A percentile compares a stretch with the other conserved stretches of the same genome.
These are phyloP conservation scores for Helicoverpa zea DNA, from an alignment of 1,140 invertebrate genomes.

Conservation along the genomic window DNA sequence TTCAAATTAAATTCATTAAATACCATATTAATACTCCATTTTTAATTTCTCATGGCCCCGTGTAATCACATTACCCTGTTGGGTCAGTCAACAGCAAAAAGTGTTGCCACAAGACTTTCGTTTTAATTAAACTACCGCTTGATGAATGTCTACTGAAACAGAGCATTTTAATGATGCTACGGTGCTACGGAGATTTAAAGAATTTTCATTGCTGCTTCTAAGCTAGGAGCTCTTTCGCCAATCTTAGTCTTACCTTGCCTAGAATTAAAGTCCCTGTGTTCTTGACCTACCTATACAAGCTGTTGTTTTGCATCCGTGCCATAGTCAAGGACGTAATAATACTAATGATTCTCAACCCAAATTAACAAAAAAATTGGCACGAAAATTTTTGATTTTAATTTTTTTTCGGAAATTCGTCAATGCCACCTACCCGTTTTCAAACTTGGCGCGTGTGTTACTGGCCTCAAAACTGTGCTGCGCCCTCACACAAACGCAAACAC, in stretches of 20 bases:
- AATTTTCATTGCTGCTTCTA: slow-evolving; percentile 38
- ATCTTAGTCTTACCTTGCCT: neutral
- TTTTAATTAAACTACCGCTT: slow-evolving; percentile 60
- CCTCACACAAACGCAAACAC: too few relatives aligned
- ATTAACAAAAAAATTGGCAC: too few relatives aligned
- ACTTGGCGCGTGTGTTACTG: too few relatives aligned
- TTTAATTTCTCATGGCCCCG: neutral
- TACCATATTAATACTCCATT: slow-evolving; percentile 8
- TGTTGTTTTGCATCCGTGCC: too few relatives aligned
- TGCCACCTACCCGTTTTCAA: too few relatives aligned
- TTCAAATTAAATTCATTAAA: neutral
- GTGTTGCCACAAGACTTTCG: slow-evolving; percentile 49
- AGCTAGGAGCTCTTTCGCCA: neutral
- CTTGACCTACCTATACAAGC: too few relatives aligned
- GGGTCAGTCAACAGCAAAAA: slow-evolving; percentile 50
- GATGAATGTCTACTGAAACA: slow-evolving; percentile 57
- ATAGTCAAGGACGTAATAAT: too few relatives aligned
- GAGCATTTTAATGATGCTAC: slow-evolving; percentile 52
- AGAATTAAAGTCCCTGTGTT: neutral
- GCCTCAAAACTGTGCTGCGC: too few relatives aligned
- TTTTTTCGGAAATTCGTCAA: too few relatives aligned
- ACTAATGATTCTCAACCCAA: too few relatives aligned
- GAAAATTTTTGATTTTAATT: too few relatives aligned
- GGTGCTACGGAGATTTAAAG: slow-evolving; percentile 45
- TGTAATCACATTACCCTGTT: slow-evolving; percentile 51